A percentile compares a stretch with the other conserved stretches of the same genome.
Evolutionary conservation across 2,888 invertebrate species (phyloP).

Genomic region (Cordilura impudica): DNA sequence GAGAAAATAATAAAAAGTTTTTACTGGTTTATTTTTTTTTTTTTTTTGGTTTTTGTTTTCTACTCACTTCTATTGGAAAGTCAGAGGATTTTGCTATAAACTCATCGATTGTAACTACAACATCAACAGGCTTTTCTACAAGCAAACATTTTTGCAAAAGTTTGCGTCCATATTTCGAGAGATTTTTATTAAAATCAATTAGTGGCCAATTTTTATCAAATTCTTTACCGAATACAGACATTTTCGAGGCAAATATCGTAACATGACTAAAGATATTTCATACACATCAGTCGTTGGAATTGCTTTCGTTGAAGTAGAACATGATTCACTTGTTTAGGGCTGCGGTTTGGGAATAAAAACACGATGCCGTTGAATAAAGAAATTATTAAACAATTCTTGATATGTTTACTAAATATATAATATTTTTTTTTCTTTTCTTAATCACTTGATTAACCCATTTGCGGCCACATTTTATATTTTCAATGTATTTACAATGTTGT

Average conservation of each 20-base stretch:
- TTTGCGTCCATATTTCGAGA: slow-evolving; percentile 64
- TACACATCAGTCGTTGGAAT: not conserved
- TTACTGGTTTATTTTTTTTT: not conserved
- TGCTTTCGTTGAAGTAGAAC: not conserved
- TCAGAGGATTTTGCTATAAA: slow-evolving; percentile 65
- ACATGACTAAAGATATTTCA: not conserved
- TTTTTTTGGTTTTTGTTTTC: not conserved
- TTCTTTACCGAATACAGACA: slow-evolving; percentile 69
- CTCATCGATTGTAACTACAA: slow-evolving; percentile 43
- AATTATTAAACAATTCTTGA: not conserved
- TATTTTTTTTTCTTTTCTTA: not conserved
- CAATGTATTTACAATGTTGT: no score
- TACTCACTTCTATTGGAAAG: slow-evolving; percentile 69
- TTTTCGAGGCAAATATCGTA: slow-evolving; percentile 26
- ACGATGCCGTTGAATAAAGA: slow-evolving; percentile 4
- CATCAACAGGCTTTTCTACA: slow-evolving; percentile 58
- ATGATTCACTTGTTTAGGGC: not conserved
- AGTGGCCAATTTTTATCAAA: slow-evolving; percentile 67
- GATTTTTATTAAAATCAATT: not conserved
- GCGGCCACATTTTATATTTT: no score
- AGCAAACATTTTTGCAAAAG: slow-evolving; percentile 65
- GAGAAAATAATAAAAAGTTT: not conserved
- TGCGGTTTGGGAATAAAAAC: slow-evolving; percentile 2
- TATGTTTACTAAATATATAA: not conserved
- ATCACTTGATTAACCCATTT: no score